Conservation (phyloP, 2,113 vertebrate species). For the Neotoma lepida region DNA sequence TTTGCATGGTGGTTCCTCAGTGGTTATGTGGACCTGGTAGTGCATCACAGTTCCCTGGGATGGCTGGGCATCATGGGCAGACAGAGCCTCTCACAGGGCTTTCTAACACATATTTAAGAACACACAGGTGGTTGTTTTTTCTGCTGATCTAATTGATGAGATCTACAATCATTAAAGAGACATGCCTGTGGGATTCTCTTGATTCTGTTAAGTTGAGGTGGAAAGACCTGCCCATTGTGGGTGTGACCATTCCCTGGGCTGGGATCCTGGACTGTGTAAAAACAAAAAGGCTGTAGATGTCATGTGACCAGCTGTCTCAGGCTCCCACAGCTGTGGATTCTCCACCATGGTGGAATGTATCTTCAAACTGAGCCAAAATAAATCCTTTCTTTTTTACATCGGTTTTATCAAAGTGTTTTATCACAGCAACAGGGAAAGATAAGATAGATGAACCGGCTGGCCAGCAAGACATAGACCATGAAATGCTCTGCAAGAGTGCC, state of each 20-base stretch:
- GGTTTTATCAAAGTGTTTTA: neutral
- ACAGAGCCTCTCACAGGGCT: neutral
- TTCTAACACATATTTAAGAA: constrained; percentile 1
- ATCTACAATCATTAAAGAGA: neutral
- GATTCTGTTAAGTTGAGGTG: neutral
- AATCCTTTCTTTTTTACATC: neutral
- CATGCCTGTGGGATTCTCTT: neutral
- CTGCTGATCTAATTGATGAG: neutral
- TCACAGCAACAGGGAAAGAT: neutral
- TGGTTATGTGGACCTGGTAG: neutral
- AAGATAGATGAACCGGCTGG: neutral
- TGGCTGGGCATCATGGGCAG: neutral
- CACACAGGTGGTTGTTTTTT: neutral
- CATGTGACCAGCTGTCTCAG: neutral
- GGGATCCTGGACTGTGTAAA: neutral
- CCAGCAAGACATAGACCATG: neutral
- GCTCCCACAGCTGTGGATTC: neutral
- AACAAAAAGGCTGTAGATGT: neutral
- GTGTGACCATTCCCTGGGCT: neutral
- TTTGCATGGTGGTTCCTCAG: neutral
- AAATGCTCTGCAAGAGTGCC: neutral
- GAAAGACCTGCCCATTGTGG: neutral
- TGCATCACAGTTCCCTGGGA: neutral
- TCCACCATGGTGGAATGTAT: neutral
- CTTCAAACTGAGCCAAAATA: neutral